Conservation (phyloP, 2,797 vertebrate species). For the Melanotaenia parkinsoni region DNA sequence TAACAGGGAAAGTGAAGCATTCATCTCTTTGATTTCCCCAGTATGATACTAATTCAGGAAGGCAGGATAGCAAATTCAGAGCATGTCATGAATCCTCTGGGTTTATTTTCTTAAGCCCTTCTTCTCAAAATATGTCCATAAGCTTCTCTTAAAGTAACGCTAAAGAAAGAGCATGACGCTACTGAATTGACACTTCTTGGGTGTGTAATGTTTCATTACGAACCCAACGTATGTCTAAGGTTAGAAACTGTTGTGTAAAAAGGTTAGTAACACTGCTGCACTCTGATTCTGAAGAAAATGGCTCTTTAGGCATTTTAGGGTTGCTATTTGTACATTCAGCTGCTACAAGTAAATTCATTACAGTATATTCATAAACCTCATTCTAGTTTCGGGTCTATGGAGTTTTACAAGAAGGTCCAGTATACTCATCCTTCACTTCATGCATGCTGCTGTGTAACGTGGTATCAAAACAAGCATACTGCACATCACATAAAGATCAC, state of each 20-base stretch:
- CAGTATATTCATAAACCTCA: background rate
- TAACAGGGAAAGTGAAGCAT: constrained; percentile 39
- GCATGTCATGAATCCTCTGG: constrained; percentile 33
- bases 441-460: background rate
- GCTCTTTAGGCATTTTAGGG: background rate
- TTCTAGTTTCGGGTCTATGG: background rate
- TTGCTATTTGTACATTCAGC: background rate
- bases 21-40: constrained; percentile 58
- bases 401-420: background rate
- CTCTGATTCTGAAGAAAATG: background rate
- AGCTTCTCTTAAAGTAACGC: constrained; percentile 11
- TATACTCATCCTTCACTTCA: background rate
- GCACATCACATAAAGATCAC: background rate
- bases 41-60: constrained; percentile 44
- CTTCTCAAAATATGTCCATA: constrained; percentile 38
- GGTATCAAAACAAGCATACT: background rate
- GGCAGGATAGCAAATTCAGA: constrained; percentile 46
- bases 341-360: background rate
- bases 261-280: constrained; percentile 1
- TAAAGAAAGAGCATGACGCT: constrained; percentile 13
- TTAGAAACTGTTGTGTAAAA: background rate
- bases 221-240: background rate
- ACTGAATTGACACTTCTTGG: constrained; percentile 8
- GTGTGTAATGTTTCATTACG: background rate
- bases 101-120: constrained; percentile 34